Evolutionary conservation across 2,888 invertebrate species (phyloP).

Genomic region (Orthosia incerta): DNA sequence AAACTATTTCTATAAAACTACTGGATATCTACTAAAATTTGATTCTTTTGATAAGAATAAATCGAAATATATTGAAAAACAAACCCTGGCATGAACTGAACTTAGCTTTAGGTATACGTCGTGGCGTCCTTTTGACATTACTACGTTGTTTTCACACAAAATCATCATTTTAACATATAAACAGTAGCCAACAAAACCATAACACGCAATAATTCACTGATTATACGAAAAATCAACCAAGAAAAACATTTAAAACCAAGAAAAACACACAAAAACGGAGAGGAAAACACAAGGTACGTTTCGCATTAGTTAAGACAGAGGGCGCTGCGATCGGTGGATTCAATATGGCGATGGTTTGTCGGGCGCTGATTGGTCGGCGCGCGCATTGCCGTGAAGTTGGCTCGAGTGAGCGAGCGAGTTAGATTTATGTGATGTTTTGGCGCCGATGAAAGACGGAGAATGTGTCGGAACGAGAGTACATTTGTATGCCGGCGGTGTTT

Average conservation of each 20-base stretch:
- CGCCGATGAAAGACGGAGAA: slow-evolving; percentile 89
- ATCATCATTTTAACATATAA: slow-evolving; percentile 65
- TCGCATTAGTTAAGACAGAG: slow-evolving; percentile 83
- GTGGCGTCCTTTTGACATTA: slow-evolving; percentile 78
- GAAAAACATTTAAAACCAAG: slow-evolving; percentile 74
- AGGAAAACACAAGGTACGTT: slow-evolving; percentile 80
- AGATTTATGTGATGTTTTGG: slow-evolving; percentile 89
- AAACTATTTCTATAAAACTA: background rate
- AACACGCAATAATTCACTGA: slow-evolving; percentile 77
- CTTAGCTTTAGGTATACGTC: slow-evolving; percentile 78
- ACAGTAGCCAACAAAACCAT: slow-evolving; percentile 62
- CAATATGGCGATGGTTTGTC: slow-evolving; percentile 89
- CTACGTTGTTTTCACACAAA: slow-evolving; percentile 70
- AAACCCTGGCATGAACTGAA: slow-evolving; percentile 77
- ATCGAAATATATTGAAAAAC: slow-evolving; percentile 59
- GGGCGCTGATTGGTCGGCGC: slow-evolving; percentile 80
- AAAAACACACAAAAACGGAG: slow-evolving; percentile 85
- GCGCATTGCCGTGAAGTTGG: slow-evolving; percentile 85
- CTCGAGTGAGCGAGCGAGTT: slow-evolving; percentile 84
- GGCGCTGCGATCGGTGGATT: slow-evolving; percentile 81
- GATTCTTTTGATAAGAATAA: slow-evolving; percentile 18
- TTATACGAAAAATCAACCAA: slow-evolving; percentile 69
- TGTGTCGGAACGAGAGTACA: slow-evolving; percentile 85
- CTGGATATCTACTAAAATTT: slow-evolving; percentile 5
- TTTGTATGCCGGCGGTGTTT: slow-evolving; percentile 87